These are phyloP conservation scores for Hetaerina americana DNA, from an alignment of 1,140 invertebrate species.

Conservation along the genomic window DNA sequence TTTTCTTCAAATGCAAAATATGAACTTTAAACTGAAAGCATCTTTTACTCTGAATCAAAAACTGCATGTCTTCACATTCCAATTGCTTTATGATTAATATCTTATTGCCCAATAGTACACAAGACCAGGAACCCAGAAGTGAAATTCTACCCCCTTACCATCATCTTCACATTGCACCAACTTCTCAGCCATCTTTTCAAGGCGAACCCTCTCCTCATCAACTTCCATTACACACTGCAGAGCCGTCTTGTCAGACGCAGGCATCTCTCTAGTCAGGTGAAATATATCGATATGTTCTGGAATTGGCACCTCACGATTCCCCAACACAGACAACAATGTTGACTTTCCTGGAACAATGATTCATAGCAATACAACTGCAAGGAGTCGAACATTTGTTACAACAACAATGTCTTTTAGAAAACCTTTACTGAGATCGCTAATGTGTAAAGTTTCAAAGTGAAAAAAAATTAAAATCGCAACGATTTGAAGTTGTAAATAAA, in stretches of 20 bases:
- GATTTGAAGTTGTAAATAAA: too few relatives aligned
- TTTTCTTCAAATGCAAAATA: too few relatives aligned
- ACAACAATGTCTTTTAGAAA: background rate
- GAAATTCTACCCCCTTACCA: too few relatives aligned
- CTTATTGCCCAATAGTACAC: too few relatives aligned
- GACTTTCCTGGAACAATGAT: conserved; percentile 59
- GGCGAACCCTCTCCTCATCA: conserved; percentile 79
- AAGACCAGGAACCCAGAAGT: too few relatives aligned
- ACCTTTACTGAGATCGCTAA: background rate
- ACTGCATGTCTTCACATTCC: too few relatives aligned
- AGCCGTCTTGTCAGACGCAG: conserved; percentile 84
- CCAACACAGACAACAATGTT: conserved; percentile 79
- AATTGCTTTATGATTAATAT: too few relatives aligned
- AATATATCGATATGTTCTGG: conserved; percentile 97
- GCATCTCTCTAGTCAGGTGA: conserved; percentile 91
- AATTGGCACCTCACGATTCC: conserved; percentile 89
- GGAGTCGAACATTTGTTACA: too few relatives aligned
- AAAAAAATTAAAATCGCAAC: background rate
- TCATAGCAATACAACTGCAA: background rate
- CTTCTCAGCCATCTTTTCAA: conserved; percentile 89
- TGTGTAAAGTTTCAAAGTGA: too few relatives aligned
- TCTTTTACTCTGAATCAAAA: too few relatives aligned
- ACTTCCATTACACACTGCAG: conserved; percentile 97
- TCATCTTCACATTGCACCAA: conserved; percentile 79
- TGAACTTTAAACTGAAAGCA: too few relatives aligned